These are phyloP conservation scores for Camptogramma bilineatum DNA, from an alignment of 2,888 invertebrate genomes.

Conservation along the genomic window DNA sequence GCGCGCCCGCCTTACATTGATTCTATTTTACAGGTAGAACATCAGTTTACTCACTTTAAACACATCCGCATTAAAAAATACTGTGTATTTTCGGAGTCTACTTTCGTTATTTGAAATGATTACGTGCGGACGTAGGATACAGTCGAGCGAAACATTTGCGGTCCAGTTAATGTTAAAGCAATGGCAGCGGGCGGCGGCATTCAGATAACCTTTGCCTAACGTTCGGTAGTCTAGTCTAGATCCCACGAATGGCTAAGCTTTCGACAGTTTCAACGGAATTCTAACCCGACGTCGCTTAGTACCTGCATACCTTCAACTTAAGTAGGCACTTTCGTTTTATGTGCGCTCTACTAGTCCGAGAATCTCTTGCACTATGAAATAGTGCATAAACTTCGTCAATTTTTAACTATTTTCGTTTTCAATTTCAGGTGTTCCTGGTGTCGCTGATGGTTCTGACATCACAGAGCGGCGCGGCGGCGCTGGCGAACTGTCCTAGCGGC, in stretches of 20 bases:
- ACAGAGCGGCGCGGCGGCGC: conserved; percentile 81
- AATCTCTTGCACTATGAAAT: conserved; percentile 29
- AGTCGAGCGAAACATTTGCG: conserved; percentile 50
- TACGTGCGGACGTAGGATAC: conserved; percentile 41
- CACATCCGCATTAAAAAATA: conserved; percentile 57
- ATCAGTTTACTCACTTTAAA: conserved; percentile 59
- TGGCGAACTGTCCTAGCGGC: conserved; percentile 93
- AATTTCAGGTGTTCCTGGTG: conserved; percentile 75
- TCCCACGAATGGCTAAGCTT: conserved; percentile 44
- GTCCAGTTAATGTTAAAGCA: conserved; percentile 49
- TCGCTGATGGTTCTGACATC: conserved; percentile 70
- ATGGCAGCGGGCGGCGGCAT: conserved; percentile 43
- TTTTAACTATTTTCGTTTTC: conserved; percentile 38
- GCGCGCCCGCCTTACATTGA: conserved; percentile 66
- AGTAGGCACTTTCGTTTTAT: conserved; percentile 29
- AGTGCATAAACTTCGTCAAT: background rate
- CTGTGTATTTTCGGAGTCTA: conserved; percentile 49
- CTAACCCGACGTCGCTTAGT: conserved; percentile 33
- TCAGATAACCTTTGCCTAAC: conserved; percentile 48
- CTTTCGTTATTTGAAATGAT: conserved; percentile 51
- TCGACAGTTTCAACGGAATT: conserved; percentile 48
- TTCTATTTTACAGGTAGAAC: conserved; percentile 64
- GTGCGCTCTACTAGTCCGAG: conserved; percentile 10
- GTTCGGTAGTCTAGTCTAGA: conserved; percentile 39
- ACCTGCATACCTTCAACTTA: conserved; percentile 24